phyloP scores from a whole-genome alignment of 2,888 invertebrate genomes.

The Drosophila affinis region DNA sequence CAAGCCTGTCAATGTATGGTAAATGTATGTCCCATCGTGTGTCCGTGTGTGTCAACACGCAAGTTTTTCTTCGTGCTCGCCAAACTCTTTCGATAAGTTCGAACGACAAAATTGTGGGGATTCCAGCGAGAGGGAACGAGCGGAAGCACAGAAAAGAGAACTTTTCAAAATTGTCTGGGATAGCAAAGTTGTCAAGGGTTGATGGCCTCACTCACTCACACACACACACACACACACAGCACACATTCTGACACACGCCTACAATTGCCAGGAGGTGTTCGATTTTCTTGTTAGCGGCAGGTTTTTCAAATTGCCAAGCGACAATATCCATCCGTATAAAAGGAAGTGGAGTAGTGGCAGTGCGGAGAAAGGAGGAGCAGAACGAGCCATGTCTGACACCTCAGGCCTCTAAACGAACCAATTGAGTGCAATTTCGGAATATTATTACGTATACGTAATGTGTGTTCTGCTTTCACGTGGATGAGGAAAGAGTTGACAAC shows the following conservation, averaged over 20 bases:
- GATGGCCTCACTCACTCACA: slow-evolving; percentile 29
- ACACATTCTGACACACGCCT: slow-evolving; percentile 12
- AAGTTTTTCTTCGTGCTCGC: slow-evolving; percentile 67
- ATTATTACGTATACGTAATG: slow-evolving; percentile 69
- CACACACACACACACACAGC: slow-evolving; percentile 5
- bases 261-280: slow-evolving; percentile 42
- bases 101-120: slow-evolving; percentile 68
- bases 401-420: slow-evolving; percentile 70
- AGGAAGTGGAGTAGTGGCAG: slow-evolving; percentile 15
- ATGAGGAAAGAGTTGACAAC: slow-evolving; percentile 42
- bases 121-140: slow-evolving; percentile 41
- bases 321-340: slow-evolving; percentile 22
- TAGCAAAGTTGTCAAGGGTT: slow-evolving; percentile 52
- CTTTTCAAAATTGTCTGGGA: slow-evolving; percentile 66
- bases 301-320: slow-evolving; percentile 48
- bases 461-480: slow-evolving; percentile 12
- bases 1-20: slow-evolving; percentile 21
- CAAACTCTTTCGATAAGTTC: slow-evolving; percentile 74
- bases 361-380: slow-evolving; percentile 3
- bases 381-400: slow-evolving; percentile 44
- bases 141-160: slow-evolving; percentile 43
- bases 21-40: slow-evolving; percentile 13
- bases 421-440: slow-evolving; percentile 74
- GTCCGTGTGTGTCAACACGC: slow-evolving; percentile 55
- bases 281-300: slow-evolving; percentile 47